Conservation (phyloP, 2,797 vertebrate species). For the Labroides dimidiatus region DNA sequence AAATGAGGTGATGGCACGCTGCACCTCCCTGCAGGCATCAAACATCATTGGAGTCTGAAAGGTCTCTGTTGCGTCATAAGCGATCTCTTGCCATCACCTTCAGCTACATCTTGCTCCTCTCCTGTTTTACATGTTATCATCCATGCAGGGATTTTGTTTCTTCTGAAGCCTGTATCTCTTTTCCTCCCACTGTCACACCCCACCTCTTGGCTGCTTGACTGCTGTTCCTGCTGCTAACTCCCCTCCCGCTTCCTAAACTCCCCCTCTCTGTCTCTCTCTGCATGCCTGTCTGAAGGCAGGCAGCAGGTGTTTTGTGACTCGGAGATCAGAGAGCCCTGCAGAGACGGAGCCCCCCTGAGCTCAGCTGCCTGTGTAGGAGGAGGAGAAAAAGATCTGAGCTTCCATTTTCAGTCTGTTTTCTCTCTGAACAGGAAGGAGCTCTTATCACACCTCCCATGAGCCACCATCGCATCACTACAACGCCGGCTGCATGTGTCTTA, state of each 20-base stretch:
- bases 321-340: slow-evolving; percentile 70
- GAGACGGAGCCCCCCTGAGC: slow-evolving; percentile 66
- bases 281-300: slow-evolving; percentile 58
- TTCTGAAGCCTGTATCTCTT: slow-evolving; percentile 45
- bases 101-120: slow-evolving; percentile 23
- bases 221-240: slow-evolving; percentile 16
- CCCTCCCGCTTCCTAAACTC: background rate
- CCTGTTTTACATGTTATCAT: slow-evolving; percentile 49
- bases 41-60: background rate
- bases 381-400: slow-evolving; percentile 64
- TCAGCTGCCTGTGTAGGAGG: slow-evolving; percentile 71
- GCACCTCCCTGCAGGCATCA: slow-evolving; percentile 34
- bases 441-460: slow-evolving; percentile 55
- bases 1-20: slow-evolving; percentile 7
- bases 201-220: slow-evolving; percentile 57
- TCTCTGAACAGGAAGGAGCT: slow-evolving; percentile 41
- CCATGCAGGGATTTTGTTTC: slow-evolving; percentile 35
- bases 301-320: slow-evolving; percentile 77
- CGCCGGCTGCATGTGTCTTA: slow-evolving; percentile 22
- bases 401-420: slow-evolving; percentile 69
- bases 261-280: slow-evolving; percentile 1
- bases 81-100: slow-evolving; percentile 32
- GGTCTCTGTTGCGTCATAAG: slow-evolving; percentile 37
- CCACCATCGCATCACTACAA: slow-evolving; percentile 36
- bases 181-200: slow-evolving; percentile 46